Percentiles rank a stretch among this genome's conserved stretches.
Evolutionary conservation across 2,797 vertebrate genomes (phyloP).

Genomic region (Hippoglossus hippoglossus): DNA sequence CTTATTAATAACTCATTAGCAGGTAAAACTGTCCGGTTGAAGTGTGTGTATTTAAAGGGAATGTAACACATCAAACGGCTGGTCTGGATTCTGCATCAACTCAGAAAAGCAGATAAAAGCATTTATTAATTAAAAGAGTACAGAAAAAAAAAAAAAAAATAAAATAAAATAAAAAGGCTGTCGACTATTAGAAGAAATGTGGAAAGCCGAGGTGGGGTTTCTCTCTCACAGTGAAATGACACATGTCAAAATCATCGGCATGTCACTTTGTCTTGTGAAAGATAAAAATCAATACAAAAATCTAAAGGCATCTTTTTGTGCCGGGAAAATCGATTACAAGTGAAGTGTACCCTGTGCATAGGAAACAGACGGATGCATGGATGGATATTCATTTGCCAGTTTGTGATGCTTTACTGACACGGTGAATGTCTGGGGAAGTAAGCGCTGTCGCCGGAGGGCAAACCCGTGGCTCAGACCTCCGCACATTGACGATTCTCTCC

Average conservation of each 20-base stretch:
- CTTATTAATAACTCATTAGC: constrained; percentile 1
- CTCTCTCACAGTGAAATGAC: background rate
- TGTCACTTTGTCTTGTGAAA: background rate
- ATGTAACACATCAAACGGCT: background rate
- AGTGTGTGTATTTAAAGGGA: background rate
- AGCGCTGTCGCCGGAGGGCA: constrained; percentile 29
- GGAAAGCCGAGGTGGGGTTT: too few relatives aligned
- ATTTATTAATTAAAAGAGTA: background rate
- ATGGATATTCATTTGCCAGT: background rate
- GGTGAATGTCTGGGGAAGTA: constrained; percentile 30
- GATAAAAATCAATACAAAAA: background rate
- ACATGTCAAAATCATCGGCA: background rate
- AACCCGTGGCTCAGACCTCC: constrained; percentile 10
- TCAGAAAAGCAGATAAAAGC: background rate
- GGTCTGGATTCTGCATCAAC: background rate
- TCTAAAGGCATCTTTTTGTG: background rate
- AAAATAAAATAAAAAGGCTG: too few relatives aligned
- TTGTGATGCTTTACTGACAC: constrained; percentile 9
- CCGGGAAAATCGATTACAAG: background rate
- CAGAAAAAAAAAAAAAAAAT: background rate
- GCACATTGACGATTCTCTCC: constrained; percentile 27
- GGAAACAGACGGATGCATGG: background rate
- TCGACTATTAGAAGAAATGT: background rate
- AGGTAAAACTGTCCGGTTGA: background rate
- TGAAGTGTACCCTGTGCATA: background rate